phyloP scores from a whole-genome alignment of 2,797 vertebrate genomes.

The Oophaga sylvatica region DNA sequence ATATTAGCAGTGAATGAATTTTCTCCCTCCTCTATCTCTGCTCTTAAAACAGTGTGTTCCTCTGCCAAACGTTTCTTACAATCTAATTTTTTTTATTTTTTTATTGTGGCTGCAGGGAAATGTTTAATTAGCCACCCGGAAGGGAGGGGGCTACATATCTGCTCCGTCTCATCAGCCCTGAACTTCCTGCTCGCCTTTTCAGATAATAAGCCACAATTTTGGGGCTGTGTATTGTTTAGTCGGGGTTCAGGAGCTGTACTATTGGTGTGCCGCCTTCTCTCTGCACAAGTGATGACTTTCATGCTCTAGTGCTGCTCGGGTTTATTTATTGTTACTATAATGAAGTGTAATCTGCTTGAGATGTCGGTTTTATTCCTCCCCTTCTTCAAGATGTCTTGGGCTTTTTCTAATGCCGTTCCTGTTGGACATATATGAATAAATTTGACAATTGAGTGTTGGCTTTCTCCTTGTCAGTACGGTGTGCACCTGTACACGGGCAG shows the following conservation, averaged over 20 bases:
- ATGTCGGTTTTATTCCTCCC: too few species aligned
- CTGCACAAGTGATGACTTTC: too few species aligned
- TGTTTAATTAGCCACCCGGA: slow-evolving; percentile 70
- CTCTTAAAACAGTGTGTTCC: slow-evolving; percentile 62
- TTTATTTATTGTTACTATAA: neutral
- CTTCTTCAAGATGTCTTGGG: too few species aligned
- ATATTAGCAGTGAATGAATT: slow-evolving; percentile 63
- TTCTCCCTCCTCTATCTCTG: slow-evolving; percentile 52
- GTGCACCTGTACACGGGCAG: too few species aligned
- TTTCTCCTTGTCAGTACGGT: too few species aligned
- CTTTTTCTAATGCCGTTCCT: too few species aligned
- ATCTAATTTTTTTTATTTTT: slow-evolving; percentile 62
- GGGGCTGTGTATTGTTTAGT: neutral
- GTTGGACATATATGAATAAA: too few species aligned
- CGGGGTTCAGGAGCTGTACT: neutral
- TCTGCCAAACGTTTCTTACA: slow-evolving; percentile 68
- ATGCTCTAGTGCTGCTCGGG: neutral
- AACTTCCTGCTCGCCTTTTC: slow-evolving; percentile 19
- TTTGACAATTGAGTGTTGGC: too few species aligned
- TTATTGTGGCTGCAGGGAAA: slow-evolving; percentile 66
- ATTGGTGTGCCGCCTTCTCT: neutral
- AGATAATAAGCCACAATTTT: neutral
- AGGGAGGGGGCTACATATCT: slow-evolving; percentile 52
- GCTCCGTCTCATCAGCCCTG: neutral
- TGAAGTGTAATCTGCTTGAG: too few species aligned